Evolutionary conservation across 1,140 invertebrate genomes (phyloP), one percentile per base, ranked within the genome.

Genomic region (Ostrea denselamellosa): DNA sequence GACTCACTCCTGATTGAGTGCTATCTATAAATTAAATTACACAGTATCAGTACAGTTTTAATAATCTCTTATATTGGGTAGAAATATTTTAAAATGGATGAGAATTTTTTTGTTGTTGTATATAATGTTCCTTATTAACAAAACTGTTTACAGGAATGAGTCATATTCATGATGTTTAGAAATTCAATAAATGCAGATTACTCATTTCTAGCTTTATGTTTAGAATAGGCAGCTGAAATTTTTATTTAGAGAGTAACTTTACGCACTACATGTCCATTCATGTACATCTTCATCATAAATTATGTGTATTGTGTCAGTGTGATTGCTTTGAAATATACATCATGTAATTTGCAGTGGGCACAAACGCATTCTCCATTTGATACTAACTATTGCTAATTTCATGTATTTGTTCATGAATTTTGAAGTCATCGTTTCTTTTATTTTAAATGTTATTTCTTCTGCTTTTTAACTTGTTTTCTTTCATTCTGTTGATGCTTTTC

Each of bases 381-480:
- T 10, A 77, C 68, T 77, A 77, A 77, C 25, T 77, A 77, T 71
- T 12, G 7, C 22, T 77, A 9, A 19, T 62, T 58, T 44, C 34
- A 62, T 62, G 56, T 62, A 62, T 62, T 17, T 62, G 56, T 62
- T 44, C 0, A 62, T 62, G 56, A 62, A 62, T 62, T 62, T 62
- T 62, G 17, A 14, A 19, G 19, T 7, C 56, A 44, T 17, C 14
- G 2, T 62, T 62, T n/a, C 14, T 62, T 62, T 62, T 19, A 7
- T 3, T 77, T 77, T 77, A 77, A 77, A 28, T 34, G 25, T 77
- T 25, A 77, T 77, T 77, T 34, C 51, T 51, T 82, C 51, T 65
- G 86, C 86, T 87, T 85, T n/a, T 83, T 22, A 58, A 83, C 58
- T 19, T 7, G 19, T 83, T 87, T 83, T 12, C 22, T 87, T 87